Conservation (phyloP, 2,113 vertebrate genomes). For the Leucopsar rothschildi region DNA sequence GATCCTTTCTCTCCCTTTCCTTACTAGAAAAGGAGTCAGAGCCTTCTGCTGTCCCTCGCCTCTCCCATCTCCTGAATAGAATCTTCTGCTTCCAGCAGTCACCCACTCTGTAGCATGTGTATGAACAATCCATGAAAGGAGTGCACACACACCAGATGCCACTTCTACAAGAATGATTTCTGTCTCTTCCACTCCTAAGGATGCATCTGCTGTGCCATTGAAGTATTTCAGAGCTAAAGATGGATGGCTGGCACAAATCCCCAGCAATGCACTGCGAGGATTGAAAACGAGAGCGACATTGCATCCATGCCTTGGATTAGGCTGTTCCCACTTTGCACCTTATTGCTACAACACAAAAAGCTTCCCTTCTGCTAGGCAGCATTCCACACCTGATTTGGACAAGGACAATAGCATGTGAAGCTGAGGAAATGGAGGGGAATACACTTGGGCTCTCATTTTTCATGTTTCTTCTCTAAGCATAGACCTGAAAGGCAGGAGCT, state of each 20-base stretch:
- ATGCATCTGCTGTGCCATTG: background rate
- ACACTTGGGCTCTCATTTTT: background rate
- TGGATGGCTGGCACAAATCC: background rate
- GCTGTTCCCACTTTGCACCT: background rate
- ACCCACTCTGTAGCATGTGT: background rate
- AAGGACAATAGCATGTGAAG: background rate
- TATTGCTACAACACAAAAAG: background rate
- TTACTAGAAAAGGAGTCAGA: background rate
- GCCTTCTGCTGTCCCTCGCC: background rate
- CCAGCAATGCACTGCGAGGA: background rate
- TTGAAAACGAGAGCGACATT: background rate
- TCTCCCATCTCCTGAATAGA: background rate
- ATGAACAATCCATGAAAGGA: background rate
- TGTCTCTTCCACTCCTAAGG: background rate
- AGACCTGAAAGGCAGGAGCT: background rate
- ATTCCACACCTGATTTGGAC: background rate
- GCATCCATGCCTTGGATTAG: background rate
- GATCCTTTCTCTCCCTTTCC: background rate
- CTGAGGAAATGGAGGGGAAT: background rate
- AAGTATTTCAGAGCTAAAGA: background rate
- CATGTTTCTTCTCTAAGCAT: background rate
- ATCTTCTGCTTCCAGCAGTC: background rate
- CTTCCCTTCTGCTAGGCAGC: background rate
- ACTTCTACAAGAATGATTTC: background rate
- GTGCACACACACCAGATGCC: fast-evolving